A percentile compares a stretch with the other conserved stretches of the same genome.
Evolutionary conservation across 2,888 invertebrate species (phyloP).

Genomic region (Slavum lentiscoides): DNA sequence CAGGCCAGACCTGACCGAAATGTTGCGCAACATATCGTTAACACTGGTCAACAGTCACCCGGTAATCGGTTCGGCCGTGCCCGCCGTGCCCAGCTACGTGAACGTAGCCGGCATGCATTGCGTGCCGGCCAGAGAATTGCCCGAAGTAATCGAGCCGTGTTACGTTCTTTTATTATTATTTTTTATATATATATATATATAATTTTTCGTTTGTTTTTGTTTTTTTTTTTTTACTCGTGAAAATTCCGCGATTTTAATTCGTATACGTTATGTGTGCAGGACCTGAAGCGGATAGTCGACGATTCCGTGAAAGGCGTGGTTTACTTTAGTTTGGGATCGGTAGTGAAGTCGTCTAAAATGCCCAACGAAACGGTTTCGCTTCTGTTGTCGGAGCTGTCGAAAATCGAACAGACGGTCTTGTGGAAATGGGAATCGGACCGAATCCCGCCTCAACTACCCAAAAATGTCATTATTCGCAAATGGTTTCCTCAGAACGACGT

Average conservation of each 20-base stretch:
- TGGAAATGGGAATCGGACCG: slow-evolving; percentile 44
- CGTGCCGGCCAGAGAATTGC: slow-evolving; percentile 23
- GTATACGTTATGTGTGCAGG: background rate
- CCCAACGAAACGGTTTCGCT: slow-evolving; percentile 12
- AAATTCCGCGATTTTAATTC: background rate
- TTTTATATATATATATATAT: no score
- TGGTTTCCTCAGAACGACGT: slow-evolving; percentile 49
- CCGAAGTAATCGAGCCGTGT: slow-evolving; percentile 18
- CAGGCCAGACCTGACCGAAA: slow-evolving; percentile 32
- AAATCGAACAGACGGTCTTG: slow-evolving; percentile 38
- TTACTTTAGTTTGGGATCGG: slow-evolving; percentile 43
- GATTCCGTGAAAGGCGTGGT: slow-evolving; percentile 18
- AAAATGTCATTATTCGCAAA: slow-evolving; percentile 40
- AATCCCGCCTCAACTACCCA: slow-evolving; percentile 5
- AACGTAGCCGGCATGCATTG: slow-evolving; percentile 51
- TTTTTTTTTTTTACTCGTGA: background rate
- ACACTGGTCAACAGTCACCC: slow-evolving; percentile 45
- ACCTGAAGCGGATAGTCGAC: slow-evolving; percentile 26
- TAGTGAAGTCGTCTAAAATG: slow-evolving; percentile 31
- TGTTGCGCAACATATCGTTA: slow-evolving; percentile 38
- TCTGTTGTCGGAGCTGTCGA: slow-evolving; percentile 30
- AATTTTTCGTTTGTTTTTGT: no score
- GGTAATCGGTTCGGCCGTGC: slow-evolving; percentile 24
- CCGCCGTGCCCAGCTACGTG: slow-evolving; percentile 30
- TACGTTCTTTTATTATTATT: background rate